Evolutionary conservation across 2,797 vertebrate species (phyloP).

Genomic region (Chloroceryle amazona): DNA sequence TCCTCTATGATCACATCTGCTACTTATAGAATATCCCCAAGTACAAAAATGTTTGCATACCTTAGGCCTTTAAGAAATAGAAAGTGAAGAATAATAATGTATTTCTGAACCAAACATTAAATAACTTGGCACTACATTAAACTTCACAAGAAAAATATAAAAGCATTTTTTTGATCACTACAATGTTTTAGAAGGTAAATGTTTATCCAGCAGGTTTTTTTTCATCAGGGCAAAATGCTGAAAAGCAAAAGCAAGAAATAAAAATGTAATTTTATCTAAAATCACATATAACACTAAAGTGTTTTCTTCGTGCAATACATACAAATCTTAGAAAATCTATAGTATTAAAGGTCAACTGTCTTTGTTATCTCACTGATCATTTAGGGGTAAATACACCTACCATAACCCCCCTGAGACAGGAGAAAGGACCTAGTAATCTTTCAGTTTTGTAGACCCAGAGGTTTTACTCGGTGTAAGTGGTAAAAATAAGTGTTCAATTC

Average conservation of each 20-base stretch:
- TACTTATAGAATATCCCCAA: not conserved
- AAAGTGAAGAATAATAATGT: not conserved
- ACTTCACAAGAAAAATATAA: not conserved
- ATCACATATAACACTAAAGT: not conserved
- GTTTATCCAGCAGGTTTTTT: not conserved
- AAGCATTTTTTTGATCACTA: not conserved
- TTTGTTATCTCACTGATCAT: not conserved
- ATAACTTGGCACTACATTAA: not conserved
- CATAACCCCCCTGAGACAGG: not conserved
- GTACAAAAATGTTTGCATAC: not conserved
- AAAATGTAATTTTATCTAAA: slow-evolving; percentile 12
- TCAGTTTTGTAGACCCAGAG: not conserved
- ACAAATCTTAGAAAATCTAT: not conserved
- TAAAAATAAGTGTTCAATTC: not conserved
- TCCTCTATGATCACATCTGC: not conserved
- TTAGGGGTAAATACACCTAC: not conserved
- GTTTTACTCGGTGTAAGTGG: not conserved
- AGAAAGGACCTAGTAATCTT: not conserved
- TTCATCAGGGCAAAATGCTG: not conserved
- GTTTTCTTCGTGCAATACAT: not conserved
- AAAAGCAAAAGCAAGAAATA: not conserved
- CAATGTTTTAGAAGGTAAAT: not conserved
- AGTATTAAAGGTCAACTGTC: not conserved
- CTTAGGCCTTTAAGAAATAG: not conserved
- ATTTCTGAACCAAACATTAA: not conserved